Conservation (phyloP, 2,797 vertebrate genomes). For the Otus scops region DNA sequence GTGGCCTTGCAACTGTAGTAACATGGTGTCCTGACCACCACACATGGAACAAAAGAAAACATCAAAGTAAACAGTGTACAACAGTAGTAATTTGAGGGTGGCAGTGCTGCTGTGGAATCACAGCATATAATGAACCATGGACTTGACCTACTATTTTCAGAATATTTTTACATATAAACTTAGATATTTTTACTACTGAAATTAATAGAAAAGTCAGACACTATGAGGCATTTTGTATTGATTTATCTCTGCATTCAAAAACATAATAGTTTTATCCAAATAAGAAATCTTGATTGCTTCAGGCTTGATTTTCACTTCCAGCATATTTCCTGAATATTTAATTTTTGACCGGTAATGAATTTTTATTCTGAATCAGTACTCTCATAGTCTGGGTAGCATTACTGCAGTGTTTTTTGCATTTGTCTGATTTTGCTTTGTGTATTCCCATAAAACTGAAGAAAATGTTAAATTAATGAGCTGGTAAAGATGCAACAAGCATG, state of each 20-base stretch:
- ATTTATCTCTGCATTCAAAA: not conserved
- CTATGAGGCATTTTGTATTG: not conserved
- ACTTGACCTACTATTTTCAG: not conserved
- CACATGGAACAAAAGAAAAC: not conserved
- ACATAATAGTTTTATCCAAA: not conserved
- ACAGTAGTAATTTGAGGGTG: not conserved
- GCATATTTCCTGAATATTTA: not conserved
- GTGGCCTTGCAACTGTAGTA: not conserved
- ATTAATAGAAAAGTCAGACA: not conserved
- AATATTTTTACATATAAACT: not conserved
- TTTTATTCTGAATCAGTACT: not conserved
- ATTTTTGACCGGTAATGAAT: not conserved
- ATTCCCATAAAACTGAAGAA: not conserved
- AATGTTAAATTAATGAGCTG: not conserved
- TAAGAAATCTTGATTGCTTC: not conserved
- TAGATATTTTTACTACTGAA: not conserved
- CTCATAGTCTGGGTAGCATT: not conserved
- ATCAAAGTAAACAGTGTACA: not conserved
- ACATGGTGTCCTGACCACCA: too few species aligned
- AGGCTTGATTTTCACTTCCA: not conserved
- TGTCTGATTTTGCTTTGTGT: not conserved
- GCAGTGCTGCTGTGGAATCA: not conserved
- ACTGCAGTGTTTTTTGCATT: not conserved
- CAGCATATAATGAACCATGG: not conserved
- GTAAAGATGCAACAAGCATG: rapidly evolving